Base-by-base conservation (phyloP, 1,140 invertebrate species). In the Philaenus spumarius region DNA sequence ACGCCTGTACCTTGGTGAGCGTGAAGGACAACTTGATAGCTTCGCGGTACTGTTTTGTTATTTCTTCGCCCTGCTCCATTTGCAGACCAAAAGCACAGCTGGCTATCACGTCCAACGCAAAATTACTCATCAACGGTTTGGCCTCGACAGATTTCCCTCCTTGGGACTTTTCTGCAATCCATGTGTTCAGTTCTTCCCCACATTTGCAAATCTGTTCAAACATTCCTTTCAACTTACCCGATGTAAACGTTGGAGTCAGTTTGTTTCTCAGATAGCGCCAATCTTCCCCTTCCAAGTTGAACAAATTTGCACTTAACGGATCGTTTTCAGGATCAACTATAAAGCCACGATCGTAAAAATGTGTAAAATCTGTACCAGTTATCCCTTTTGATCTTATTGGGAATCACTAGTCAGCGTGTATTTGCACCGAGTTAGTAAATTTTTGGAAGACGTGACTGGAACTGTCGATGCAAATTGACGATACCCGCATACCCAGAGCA, bases 61-160 rank as follows among this genome's bases (percentile, higher is more conserved):
- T 68, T 65, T 80, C 72, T 50, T 72, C 68, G 14, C 82, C 72
- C 6, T 80, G 74, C 47, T 80, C 78, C 58, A 79, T 78, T n/a
- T 82, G 74, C 3, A 84, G 73, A 0, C 83, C 83, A 65, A 84
- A 83, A 9, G 79, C 82, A 34, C 81, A 78, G 22, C 72, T 79
- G 0, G 78, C 81, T 15, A 85, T 82, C 0, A 82, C 76, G 68
- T 85, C 83, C 42, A 82, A 83, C 0, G 80, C 78, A 61, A 78
- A 85, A 46, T 78, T 75, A 1, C 77, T 76, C 45, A 80, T 75
- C 1, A 82, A 62, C 19, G 84, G 78, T 12, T 78, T 77, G 23
- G 81, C 72, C 66, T 79, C 78, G 9, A 78, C 15, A 54, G 61
- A 58, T 59, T 34, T 59, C 56, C n/a, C 59, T 42, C 68, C 66